Evolutionary conservation across 2,113 vertebrate genomes (phyloP).

Genomic region (Physeter macrocephalus): DNA sequence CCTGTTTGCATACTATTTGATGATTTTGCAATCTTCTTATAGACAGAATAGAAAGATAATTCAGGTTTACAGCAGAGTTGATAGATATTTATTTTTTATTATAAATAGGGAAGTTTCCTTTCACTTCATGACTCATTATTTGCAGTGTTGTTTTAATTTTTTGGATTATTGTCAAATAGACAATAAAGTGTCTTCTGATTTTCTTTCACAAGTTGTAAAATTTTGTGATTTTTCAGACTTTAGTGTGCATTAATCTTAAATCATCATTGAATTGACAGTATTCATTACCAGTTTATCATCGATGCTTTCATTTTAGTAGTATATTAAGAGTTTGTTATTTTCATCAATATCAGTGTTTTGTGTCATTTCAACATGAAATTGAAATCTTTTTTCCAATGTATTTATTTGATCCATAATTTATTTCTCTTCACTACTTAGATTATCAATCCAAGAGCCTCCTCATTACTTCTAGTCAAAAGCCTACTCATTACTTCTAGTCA

Average conservation of each 20-base stretch:
- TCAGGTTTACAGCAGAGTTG: neutral
- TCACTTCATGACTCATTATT: neutral
- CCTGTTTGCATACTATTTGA: neutral
- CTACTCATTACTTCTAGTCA: neutral
- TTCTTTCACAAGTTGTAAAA: neutral
- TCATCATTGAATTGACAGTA: neutral
- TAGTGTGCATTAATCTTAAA: neutral
- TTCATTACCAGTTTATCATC: neutral
- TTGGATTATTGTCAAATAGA: neutral
- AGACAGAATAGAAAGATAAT: neutral
- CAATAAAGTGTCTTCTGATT: neutral
- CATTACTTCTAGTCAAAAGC: neutral
- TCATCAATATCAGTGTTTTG: neutral
- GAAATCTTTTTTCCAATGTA: neutral
- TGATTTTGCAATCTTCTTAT: neutral
- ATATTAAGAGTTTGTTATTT: neutral
- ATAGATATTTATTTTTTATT: neutral
- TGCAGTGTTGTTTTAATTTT: neutral
- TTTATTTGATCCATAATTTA: neutral
- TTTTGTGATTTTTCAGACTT: neutral
- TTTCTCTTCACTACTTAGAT: neutral
- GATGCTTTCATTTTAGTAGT: neutral
- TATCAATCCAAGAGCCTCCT: neutral
- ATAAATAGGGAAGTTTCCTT: neutral
- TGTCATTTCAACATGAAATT: neutral